A percentile compares a stretch with the other conserved stretches of the same genome.
phyloP scores from a whole-genome alignment of 2,113 vertebrate species.

The Elephantulus edwardii region DNA sequence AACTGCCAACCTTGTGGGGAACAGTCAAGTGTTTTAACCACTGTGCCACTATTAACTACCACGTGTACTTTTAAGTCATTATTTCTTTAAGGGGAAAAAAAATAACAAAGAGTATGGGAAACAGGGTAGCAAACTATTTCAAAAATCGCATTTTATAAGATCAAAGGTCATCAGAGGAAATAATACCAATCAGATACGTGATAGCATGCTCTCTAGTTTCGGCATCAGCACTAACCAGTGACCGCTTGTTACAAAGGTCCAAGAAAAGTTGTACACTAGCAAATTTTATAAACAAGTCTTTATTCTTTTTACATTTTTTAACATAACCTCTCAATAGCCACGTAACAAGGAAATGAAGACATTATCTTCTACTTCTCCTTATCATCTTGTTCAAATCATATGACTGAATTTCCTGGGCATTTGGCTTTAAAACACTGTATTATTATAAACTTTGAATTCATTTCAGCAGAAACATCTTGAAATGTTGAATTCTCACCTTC shows the following conservation, averaged over 20 bases:
- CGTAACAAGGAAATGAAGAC: conserved; percentile 19
- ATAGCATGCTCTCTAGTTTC: background rate
- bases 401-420: conserved; percentile 83
- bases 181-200: background rate
- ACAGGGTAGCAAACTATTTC: background rate
- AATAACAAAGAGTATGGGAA: background rate
- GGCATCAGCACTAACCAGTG: background rate
- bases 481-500: conserved; percentile 86
- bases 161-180: background rate
- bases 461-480: conserved; percentile 83
- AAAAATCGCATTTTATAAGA: background rate
- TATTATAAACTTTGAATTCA: conserved; percentile 82
- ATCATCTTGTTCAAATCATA: conserved; percentile 83
- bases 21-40: too few relatives aligned
- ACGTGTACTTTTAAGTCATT: background rate
- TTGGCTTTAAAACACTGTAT: conserved; percentile 83
- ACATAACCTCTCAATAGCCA: background rate
- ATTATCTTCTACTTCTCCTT: conserved; percentile 77
- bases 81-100: conserved; percentile 22
- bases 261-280: background rate
- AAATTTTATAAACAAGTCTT: conserved; percentile 41
- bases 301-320: conserved; percentile 46
- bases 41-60: background rate
- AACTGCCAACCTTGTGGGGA: too few relatives aligned
- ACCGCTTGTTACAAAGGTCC: conserved; percentile 27